Conservation (phyloP, 2,888 invertebrate species). For the Podabrus alpinus region DNA sequence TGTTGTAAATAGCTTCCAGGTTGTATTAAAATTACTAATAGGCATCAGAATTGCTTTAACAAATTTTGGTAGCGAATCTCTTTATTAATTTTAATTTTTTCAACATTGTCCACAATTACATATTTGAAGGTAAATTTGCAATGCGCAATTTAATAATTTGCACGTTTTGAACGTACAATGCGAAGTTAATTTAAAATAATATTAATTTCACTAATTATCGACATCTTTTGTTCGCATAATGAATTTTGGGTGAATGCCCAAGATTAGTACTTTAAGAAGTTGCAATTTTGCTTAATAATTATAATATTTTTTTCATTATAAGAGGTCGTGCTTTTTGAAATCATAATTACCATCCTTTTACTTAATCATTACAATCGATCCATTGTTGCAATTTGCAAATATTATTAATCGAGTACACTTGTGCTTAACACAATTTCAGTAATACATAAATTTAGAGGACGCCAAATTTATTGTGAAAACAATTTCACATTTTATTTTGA, state of each 20-base stretch:
- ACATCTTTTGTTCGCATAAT: not conserved
- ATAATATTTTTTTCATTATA: not conserved
- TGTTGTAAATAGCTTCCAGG: not conserved
- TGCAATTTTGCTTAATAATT: not conserved
- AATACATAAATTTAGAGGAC: not conserved
- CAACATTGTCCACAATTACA: not conserved
- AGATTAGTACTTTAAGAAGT: not conserved
- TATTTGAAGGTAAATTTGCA: not conserved
- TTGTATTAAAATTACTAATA: not conserved
- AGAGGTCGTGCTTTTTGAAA: not conserved
- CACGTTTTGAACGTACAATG: not conserved
- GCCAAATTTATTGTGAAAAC: not conserved
- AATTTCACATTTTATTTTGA: not conserved
- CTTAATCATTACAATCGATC: not conserved
- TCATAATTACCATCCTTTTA: not conserved
- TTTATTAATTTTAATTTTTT: not conserved
- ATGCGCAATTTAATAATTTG: not conserved
- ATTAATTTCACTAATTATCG: not conserved
- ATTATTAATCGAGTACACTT: not conserved
- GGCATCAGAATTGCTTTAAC: not conserved
- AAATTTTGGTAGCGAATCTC: not conserved
- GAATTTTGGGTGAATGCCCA: not conserved
- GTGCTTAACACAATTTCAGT: not conserved
- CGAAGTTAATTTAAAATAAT: not conserved
- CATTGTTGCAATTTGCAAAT: not conserved